Evolutionary conservation across 2,888 invertebrate genomes (phyloP), one percentile per base, ranked within the genome.

Genomic region (Phortica magna): DNA sequence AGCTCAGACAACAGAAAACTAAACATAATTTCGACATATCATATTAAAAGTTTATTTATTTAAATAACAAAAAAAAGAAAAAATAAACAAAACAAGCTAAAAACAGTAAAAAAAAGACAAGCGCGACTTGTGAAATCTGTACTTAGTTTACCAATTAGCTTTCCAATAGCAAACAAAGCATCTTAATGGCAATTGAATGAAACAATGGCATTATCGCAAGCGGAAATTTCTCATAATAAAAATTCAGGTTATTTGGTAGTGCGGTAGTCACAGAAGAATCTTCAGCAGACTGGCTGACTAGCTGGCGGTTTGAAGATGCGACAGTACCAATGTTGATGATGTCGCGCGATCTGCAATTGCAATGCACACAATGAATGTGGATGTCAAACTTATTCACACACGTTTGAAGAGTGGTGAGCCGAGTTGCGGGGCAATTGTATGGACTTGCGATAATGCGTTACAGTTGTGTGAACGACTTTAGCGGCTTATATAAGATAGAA

Each of bases 141-240:
- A 48, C 70, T 19, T 19, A 70, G 43, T 61, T 61, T 61, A 61
- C 61, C 22, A 71, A 55, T 53, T 68, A 19, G 68, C 17, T 48
- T 68, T 68, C 48, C 68, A 68, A 68, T 71, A 53, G 70, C 55
- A 71, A 71, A 71, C 70, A 71, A 71, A 76, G 64, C 61, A 48
- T 31, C 19, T 14, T 78, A 84, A 85, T 83, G 87, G 84, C 87
- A 85, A 80, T 81, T 78, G 17, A 43, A n/a, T 17, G 75, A 80
- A 78, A 86, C 88, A 88, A 86, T 88, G 79, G 79, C 65, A 81
- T 77, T 79, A 84, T 78, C 81, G 78, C 78, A 80, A 81, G 79
- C 81, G 85, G 82, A 87, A 88, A 83, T 84, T 87, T 87, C 86
- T 64, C 86, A 87, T 84, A 74, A 80, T 81, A 81, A 78, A 85